Evolutionary conservation across 2,113 vertebrate species (phyloP).

Genomic region (Hyaena hyaena): DNA sequence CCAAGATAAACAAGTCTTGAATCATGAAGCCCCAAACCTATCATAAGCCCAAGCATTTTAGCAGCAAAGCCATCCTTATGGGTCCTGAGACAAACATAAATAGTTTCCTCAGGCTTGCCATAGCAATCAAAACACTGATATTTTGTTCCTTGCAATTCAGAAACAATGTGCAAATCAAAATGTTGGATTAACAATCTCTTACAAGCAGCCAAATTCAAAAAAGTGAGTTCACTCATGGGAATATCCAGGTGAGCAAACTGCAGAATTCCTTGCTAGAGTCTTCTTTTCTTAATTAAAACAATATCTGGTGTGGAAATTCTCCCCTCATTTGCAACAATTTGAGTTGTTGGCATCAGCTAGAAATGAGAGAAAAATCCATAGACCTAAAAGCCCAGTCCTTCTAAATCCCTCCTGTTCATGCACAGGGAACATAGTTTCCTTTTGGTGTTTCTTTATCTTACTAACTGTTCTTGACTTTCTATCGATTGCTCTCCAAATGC

Average conservation of each 20-base stretch:
- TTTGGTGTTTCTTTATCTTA: background rate
- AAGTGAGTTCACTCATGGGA: background rate
- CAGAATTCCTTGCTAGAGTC: constrained; percentile 18
- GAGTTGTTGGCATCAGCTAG: background rate
- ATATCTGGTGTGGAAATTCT: background rate
- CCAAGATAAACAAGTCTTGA: background rate
- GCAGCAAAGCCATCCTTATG: background rate
- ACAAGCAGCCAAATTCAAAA: background rate
- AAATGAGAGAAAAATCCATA: background rate
- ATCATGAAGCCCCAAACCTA: background rate
- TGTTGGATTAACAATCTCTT: background rate
- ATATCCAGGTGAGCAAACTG: background rate
- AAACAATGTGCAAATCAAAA: constrained; percentile 45
- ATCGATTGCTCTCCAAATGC: background rate
- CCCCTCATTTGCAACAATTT: background rate
- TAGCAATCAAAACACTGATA: background rate
- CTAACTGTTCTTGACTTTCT: background rate
- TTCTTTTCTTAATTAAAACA: background rate
- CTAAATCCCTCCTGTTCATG: background rate
- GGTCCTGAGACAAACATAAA: background rate
- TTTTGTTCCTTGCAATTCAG: background rate
- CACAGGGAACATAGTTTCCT: background rate
- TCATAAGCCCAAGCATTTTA: background rate
- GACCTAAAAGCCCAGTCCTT: background rate
- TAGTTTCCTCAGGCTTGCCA: background rate